These are phyloP conservation scores for Argya squamiceps DNA, from an alignment of 2,797 vertebrate species.

Conservation along the genomic window DNA sequence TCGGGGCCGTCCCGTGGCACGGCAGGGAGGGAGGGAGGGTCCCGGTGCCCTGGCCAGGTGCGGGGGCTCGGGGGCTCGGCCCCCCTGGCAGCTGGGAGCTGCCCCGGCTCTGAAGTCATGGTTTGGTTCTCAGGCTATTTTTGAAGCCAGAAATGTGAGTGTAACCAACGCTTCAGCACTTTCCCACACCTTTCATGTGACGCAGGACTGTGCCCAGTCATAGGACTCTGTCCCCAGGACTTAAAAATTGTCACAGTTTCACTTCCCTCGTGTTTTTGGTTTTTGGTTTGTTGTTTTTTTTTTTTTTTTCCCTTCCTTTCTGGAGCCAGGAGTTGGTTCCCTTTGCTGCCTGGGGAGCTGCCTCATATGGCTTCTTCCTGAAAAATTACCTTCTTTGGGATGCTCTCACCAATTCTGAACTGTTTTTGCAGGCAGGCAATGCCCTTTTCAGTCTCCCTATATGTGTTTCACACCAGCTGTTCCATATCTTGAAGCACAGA, in stretches of 20 bases:
- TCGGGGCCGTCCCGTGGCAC: neutral
- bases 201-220: neutral
- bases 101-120: neutral
- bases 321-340: neutral
- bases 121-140: slow-evolving; percentile 22
- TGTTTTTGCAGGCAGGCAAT: neutral
- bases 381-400: neutral
- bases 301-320: neutral
- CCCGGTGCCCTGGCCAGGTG: neutral
- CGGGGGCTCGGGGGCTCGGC: neutral
- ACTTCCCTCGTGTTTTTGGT: neutral
- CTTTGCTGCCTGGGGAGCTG: neutral
- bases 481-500: neutral
- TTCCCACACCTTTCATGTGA: slow-evolving; percentile 64
- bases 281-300: too few relatives aligned
- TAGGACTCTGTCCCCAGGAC: neutral
- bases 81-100: neutral
- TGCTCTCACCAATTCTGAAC: neutral
- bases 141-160: neutral
- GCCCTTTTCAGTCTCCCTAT: neutral
- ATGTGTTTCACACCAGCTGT: neutral
- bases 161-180: neutral
- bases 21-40: neutral
- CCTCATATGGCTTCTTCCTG: neutral
- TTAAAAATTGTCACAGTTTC: slow-evolving; percentile 33